Evolutionary conservation across 2,888 invertebrate genomes (phyloP), one percentile per base, ranked within the genome.

Genomic region (Scaptomyza reducta): DNA sequence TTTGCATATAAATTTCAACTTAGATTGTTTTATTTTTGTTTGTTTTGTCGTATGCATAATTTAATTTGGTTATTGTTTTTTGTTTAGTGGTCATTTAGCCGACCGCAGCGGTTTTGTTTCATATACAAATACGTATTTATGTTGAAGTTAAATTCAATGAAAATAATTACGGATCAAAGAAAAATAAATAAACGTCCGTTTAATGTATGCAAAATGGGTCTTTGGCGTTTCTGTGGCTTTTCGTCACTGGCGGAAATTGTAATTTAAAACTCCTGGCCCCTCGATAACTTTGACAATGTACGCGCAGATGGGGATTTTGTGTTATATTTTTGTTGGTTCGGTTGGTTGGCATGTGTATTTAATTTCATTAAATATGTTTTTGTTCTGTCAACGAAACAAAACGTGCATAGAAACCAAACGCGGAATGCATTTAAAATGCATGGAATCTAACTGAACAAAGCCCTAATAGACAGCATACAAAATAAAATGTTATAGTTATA

Each of bases 81-180:
- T 65, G 27, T 27, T 33, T n/a, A 49, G 64, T 59, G 65, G 64
- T 61, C 60, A 84, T 80, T 87, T 80, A 72, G 68, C 64, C 55
- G 69, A 87, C 81, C 87, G 31, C 78, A 72, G 56, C 45, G 46
- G 42, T 65, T 66, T 56, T 58, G 18, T 16, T 11, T 14, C 14
- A 16, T 25, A 29, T 25, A 13, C 11, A 16, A 11, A 7, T 16
- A n/a, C 7, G 10, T 9, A 42, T 18, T 31, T 49, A 1, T 18
- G 44, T 83, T 66, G 45, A 74, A 83, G 74, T 57, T 59, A 65
- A 80, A 77, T 70, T 62, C 66, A 60, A 84, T 70, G 66, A 77
- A 84, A 84, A 83, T 68, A 66, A 66, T 53, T 47, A 53, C 44
- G 55, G n/a, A n/a, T 63, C 50, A 41, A 74, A 38, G 51, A 22